Conservation (phyloP, 2,797 vertebrate genomes). For the Euthynnus affinis region DNA sequence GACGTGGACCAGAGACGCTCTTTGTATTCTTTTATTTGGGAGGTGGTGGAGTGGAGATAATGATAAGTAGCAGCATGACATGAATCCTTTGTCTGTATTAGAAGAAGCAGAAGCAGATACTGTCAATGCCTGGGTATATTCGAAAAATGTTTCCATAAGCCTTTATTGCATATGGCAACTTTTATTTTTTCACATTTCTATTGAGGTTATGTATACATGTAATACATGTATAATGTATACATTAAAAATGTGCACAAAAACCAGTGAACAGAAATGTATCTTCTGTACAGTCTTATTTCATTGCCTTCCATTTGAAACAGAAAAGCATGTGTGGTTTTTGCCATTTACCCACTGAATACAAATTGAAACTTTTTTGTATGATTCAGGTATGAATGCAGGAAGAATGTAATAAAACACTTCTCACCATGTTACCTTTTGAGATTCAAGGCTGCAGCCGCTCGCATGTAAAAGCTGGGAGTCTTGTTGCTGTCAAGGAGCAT, state of each 20-base stretch:
- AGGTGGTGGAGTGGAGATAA: neutral
- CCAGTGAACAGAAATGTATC: constrained; percentile 10
- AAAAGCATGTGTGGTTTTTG: neutral
- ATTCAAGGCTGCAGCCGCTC: constrained; percentile 19
- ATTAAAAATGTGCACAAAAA: constrained; percentile 29
- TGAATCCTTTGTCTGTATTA: neutral
- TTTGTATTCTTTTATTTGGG: neutral
- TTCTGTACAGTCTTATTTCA: constrained; percentile 4
- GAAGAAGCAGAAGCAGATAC: neutral
- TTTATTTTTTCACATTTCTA: constrained; percentile 1
- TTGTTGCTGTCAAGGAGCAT: neutral
- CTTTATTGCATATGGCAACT: constrained; percentile 1
- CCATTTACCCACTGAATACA: constrained; percentile 33
- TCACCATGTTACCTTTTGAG: constrained; percentile 15
- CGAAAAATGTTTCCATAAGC: constrained; percentile 10
- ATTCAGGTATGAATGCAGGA: neutral
- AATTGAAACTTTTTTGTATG: constrained; percentile 21
- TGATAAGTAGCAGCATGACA: neutral
- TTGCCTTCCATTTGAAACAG: constrained; percentile 1
- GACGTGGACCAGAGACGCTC: neutral
- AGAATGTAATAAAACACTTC: constrained; percentile 27
- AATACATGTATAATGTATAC: neutral
- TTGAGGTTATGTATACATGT: neutral
- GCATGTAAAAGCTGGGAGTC: neutral
- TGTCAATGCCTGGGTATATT: neutral